Percentiles rank a stretch among this genome's conserved stretches.
phyloP scores from a whole-genome alignment of 2,113 vertebrate genomes.

The Actenoides hombroni region DNA sequence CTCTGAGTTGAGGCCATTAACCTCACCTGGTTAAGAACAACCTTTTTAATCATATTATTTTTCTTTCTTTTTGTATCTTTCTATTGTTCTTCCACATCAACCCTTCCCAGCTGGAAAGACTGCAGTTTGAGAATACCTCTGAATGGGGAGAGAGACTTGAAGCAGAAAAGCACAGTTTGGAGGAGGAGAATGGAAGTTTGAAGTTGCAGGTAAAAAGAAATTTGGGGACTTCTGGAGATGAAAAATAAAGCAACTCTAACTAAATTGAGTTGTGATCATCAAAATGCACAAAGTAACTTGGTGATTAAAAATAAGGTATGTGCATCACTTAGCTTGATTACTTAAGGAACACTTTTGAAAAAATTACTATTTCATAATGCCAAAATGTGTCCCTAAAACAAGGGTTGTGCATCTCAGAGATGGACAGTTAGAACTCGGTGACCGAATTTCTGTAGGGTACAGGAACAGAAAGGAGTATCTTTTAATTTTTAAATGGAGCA shows the following conservation, averaged over 20 bases:
- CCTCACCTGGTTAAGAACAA: not conserved
- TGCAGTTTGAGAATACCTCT: not conserved
- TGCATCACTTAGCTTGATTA: not conserved
- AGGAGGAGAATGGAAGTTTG: constrained; percentile 59
- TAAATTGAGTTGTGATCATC: not conserved
- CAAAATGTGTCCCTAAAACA: not conserved
- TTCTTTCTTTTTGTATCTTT: not conserved
- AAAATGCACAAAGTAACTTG: not conserved
- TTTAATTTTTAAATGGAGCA: not conserved
- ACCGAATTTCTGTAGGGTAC: not conserved
- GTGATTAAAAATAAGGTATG: not conserved
- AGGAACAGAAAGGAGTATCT: not conserved
- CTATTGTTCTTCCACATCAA: not conserved
- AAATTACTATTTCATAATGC: not conserved
- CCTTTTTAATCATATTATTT: not conserved
- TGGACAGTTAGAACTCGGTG: not conserved
- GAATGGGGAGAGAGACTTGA: constrained; percentile 16
- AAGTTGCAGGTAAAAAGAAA: constrained; percentile 57
- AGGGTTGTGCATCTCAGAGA: not conserved
- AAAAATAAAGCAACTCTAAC: not conserved
- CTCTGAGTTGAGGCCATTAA: not conserved
- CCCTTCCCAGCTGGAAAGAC: constrained; percentile 44
- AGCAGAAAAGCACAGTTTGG: constrained; percentile 40
- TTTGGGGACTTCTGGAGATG: not conserved
- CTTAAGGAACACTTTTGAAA: not conserved